Base-by-base conservation (phyloP, 2,888 invertebrate genomes). In the Saturnia pavonia region DNA sequence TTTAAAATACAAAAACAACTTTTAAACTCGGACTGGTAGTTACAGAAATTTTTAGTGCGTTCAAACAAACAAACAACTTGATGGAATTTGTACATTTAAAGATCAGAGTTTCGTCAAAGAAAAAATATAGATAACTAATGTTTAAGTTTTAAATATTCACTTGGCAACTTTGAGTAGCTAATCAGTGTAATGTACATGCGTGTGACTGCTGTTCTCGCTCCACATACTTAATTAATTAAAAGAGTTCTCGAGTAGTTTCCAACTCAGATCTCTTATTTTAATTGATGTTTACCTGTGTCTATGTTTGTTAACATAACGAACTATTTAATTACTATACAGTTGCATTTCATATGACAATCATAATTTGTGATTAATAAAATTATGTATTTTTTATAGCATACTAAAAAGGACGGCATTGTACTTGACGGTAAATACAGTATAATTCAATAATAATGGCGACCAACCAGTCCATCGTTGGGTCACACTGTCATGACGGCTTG, bases 191-290 rank as follows among this genome's bases (percentile, higher is more conserved):
- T 79, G 78, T 81, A 80, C 79, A 84, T 83, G 84, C 84, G 80
- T 80, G 77, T 83, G 81, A 82, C 80, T 83, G 82, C 84, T 84
- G 83, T 80, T 80, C 85, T 84, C 83, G 82, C 83, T 81, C 80
- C 85, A 84, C 84, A 77, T 84, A 89, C 85, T 90, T 91, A 91
- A 90, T 89, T 92, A 91, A 92, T 91, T 91, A 89, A 91, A 91
- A 91, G 91, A 88, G 91, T 91, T 81, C 87, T 87, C 83, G 78
- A 80, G 84, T 68, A 77, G 77, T 78, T 77, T 80, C 76, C 78
- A 81, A 84, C 80, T 86, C 76, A 76, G 76, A 73, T 75, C 75
- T 73, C 80, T 34, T 80, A 76, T 80, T 82, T 77, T 76, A 82
- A 82, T 81, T 79, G 76, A 78, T 89, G 86, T 90, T 91, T 91